Conservation (phyloP, 2,113 vertebrate genomes). For the Salminus brasiliensis region DNA sequence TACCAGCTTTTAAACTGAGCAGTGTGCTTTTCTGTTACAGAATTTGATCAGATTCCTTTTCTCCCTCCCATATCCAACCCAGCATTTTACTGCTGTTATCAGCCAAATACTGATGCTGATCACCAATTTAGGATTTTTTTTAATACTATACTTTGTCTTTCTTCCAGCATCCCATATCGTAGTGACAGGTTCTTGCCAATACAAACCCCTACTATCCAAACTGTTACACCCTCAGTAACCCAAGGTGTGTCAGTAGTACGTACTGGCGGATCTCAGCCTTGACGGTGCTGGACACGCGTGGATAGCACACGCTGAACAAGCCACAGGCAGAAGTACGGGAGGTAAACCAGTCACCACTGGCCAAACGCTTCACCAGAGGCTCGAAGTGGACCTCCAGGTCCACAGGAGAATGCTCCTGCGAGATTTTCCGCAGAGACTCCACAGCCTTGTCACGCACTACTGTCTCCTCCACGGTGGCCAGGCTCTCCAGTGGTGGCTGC, state of each 20-base stretch:
- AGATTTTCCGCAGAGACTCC: conserved; percentile 89
- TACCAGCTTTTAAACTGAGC: too few species aligned
- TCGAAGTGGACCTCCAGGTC: conserved; percentile 92
- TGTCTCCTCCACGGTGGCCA: conserved; percentile 90
- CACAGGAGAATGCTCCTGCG: conserved; percentile 86
- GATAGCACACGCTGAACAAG: conserved; percentile 90
- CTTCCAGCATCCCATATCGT: too few species aligned
- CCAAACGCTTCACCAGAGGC: conserved; percentile 88
- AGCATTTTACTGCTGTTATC: too few species aligned
- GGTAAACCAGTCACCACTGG: conserved; percentile 92
- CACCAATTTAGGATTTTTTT: too few species aligned
- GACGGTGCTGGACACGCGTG: conserved; percentile 84
- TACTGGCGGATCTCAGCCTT: conserved; percentile 90
- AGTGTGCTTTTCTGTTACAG: too few species aligned
- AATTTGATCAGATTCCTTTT: too few species aligned
- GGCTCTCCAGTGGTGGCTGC: conserved; percentile 89
- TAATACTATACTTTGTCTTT: too few species aligned
- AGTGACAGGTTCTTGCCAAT: too few species aligned
- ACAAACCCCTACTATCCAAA: too few species aligned
- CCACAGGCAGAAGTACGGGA: conserved; percentile 90
- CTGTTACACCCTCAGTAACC: background rate
- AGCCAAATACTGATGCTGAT: too few species aligned
- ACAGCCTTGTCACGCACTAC: conserved; percentile 90
- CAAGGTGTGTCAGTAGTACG: conserved; percentile 58
- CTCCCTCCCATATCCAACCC: too few species aligned